These are phyloP conservation scores for Australoheros scitulus DNA, from an alignment of 2,113 vertebrate species.

Conservation along the genomic window DNA sequence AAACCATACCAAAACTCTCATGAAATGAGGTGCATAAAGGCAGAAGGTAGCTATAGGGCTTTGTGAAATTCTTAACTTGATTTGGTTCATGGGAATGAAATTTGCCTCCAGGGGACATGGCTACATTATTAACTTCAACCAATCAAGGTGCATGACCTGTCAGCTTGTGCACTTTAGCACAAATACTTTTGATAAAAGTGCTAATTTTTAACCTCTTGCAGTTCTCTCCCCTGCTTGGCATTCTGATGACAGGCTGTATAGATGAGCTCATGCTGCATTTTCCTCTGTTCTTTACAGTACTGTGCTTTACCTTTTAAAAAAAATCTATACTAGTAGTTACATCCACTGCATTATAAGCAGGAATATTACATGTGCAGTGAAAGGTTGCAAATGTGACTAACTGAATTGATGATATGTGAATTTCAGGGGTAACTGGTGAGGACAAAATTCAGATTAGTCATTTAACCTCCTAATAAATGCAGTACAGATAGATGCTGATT, in stretches of 20 bases:
- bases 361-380: slow-evolving; percentile 16
- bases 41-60: background rate
- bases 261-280: slow-evolving; percentile 11
- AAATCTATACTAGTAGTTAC: background rate
- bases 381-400: slow-evolving; percentile 48
- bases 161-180: slow-evolving; percentile 22
- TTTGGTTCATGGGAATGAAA: slow-evolving; percentile 46
- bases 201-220: background rate
- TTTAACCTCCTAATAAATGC: background rate
- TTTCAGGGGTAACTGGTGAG: background rate
- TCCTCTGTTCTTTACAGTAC: background rate
- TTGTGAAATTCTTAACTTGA: slow-evolving; percentile 25
- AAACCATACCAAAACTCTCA: slow-evolving; percentile 7
- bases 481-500: background rate
- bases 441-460: background rate
- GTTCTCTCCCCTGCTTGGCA: slow-evolving; percentile 10
- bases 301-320: background rate
- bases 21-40: slow-evolving; percentile 17
- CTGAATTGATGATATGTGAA: slow-evolving; percentile 60
- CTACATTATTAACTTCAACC: slow-evolving; percentile 24
- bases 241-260: slow-evolving; percentile 21
- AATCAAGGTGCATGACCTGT: slow-evolving; percentile 33
- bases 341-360: slow-evolving; percentile 52
- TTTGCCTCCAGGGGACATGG: slow-evolving; percentile 50
- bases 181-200: background rate